Evolutionary conservation across 2,888 invertebrate genomes (phyloP), one percentile per base, ranked within the genome.

Genomic region (Lymantria monacha): DNA sequence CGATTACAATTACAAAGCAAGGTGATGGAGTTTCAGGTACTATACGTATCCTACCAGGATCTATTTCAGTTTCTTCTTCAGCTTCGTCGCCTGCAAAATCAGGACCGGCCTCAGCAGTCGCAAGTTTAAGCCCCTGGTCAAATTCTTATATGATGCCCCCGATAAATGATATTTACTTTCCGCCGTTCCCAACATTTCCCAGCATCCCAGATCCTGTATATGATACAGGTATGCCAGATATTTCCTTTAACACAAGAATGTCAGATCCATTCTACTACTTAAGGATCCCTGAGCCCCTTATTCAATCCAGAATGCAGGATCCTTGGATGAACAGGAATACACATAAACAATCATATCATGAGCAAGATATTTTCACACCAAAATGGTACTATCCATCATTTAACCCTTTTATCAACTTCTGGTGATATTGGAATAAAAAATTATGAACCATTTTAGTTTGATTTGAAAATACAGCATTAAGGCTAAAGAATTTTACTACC

Each of bases 1-100:
- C 75, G 0, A 55, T 76, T 5, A 72, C 75, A 11, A 72, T 74
- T 5, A 69, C 76, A 0, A 76, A 76, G 36, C 70, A 75, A 59
- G 73, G 68, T 5, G 71, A 80, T 7, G 76, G 79, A 1, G 72
- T 74, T 36, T 74, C 76, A 40, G 82, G 82, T 11, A 72, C 74
- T 1, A 76, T 85, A 11, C 69, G 74, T 12, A 66, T 80, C 1
- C 71, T 74, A 11, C 86, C 85, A 15, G 82, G 80, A 2, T 79
- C 79, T 9, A 74, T 83, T 0, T 69, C 80, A 0, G 80, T 83
- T 0, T 73, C 81, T 0, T 78, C 85, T 0, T 66, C 80, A 12
- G 71, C 79, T 0, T 72, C 80, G 0, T 79, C 85, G 0, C 64
- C 79, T 11, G 70, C 77, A 0, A 69, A 69, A 30, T 61, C 72